These are phyloP conservation scores for Tinea trinotella DNA, from an alignment of 2,888 invertebrate genomes.

Conservation along the genomic window DNA sequence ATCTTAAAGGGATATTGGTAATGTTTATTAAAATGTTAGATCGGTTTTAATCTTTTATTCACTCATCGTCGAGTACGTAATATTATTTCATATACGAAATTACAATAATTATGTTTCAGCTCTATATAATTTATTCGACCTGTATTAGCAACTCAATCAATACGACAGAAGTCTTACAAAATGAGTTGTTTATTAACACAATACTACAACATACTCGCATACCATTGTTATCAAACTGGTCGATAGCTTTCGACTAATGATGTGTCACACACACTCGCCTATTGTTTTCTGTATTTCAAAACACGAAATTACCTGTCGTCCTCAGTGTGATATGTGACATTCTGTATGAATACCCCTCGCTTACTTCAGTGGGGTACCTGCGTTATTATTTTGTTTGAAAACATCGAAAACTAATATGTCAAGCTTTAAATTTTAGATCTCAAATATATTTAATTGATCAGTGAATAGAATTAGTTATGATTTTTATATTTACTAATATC, in stretches of 20 bases:
- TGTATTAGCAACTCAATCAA: not conserved
- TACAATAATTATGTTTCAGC: too few relatives aligned
- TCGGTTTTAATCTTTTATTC: too few relatives aligned
- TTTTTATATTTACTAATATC: too few relatives aligned
- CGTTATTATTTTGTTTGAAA: not conserved
- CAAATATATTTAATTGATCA: too few relatives aligned
- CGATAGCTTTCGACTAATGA: constrained; percentile 49
- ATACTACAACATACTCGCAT: constrained; percentile 24
- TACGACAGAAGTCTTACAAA: not conserved
- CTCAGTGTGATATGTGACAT: constrained; percentile 29
- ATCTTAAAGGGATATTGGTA: too few relatives aligned
- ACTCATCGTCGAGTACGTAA: too few relatives aligned
- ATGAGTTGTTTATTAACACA: constrained; percentile 8
- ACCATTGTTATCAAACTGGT: constrained; percentile 33
- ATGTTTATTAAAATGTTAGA: too few relatives aligned
- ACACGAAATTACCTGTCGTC: constrained; percentile 59
- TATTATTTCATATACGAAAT: too few relatives aligned
- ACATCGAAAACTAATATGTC: too few relatives aligned
- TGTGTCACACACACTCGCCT: constrained; percentile 50
- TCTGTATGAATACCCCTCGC: constrained; percentile 26
- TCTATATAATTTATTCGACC: not conserved
- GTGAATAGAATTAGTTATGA: too few relatives aligned
- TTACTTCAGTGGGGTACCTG: not conserved
- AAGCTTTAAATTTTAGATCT: too few relatives aligned
- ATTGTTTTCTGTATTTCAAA: constrained; percentile 52